Percentiles rank a stretch among this genome's conserved stretches.
Evolutionary conservation across 2,797 vertebrate species (phyloP).

Genomic region (Falco biarmicus): DNA sequence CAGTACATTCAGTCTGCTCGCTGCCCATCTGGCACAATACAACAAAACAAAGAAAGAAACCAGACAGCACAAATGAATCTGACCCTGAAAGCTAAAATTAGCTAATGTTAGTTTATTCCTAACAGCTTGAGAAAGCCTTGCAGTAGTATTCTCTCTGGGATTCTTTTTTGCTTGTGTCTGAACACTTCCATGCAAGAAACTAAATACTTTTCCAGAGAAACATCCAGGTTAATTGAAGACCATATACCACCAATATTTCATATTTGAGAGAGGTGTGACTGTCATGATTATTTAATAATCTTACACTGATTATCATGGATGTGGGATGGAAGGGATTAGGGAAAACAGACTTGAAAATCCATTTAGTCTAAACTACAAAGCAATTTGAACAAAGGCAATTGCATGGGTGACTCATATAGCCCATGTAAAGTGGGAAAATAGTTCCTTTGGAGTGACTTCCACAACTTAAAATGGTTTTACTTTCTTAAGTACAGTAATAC

Average conservation of each 20-base stretch:
- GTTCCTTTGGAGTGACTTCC: background rate
- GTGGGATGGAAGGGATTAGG: background rate
- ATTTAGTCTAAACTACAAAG: background rate
- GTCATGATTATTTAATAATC: background rate
- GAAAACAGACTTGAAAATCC: background rate
- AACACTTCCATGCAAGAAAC: background rate
- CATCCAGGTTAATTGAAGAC: background rate
- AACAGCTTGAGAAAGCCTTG: background rate
- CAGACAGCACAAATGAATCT: background rate
- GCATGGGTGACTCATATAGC: background rate
- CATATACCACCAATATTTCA: background rate
- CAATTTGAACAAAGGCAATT: background rate
- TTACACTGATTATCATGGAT: background rate
- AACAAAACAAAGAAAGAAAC: background rate
- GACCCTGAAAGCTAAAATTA: background rate
- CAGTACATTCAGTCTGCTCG: background rate
- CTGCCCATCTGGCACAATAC: background rate
- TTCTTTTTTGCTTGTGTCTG: background rate
- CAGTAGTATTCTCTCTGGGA: background rate
- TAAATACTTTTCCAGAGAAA: background rate
- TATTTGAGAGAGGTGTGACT: background rate
- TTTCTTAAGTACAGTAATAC: background rate
- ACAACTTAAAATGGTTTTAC: background rate
- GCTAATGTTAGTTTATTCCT: background rate
- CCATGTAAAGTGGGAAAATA: background rate